These are phyloP conservation scores for Cephus pygmeus DNA, from an alignment of 2,888 invertebrate species.

Conservation along the genomic window DNA sequence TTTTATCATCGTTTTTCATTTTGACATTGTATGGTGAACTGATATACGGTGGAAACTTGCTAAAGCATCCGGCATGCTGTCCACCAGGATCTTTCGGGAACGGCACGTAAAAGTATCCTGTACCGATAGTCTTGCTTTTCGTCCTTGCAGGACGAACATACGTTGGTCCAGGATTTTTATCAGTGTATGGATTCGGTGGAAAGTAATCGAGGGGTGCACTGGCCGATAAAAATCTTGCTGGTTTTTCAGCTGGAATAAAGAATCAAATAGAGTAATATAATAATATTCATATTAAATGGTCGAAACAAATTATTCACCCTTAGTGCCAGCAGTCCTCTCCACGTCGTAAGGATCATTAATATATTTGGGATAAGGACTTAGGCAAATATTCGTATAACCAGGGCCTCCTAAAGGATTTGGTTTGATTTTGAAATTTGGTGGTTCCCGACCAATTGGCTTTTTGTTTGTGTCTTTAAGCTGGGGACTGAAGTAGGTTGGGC, in stretches of 20 bases:
- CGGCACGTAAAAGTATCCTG: conserved; percentile 40
- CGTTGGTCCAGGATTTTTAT: conserved; percentile 36
- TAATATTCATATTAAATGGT: background rate
- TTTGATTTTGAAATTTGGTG: conserved; percentile 47
- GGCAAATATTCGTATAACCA: conserved; percentile 68
- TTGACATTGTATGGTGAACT: conserved; percentile 39
- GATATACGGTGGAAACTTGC: conserved; percentile 56
- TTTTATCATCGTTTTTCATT: background rate
- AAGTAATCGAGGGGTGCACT: conserved; percentile 49
- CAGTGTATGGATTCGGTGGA: conserved; percentile 56
- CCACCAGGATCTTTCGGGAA: conserved; percentile 60
- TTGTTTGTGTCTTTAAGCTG: conserved; percentile 31
- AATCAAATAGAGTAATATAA: background rate
- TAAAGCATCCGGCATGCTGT: conserved; percentile 63
- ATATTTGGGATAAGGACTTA: conserved; percentile 67
- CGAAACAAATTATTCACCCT: background rate
- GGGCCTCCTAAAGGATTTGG: conserved; percentile 65
- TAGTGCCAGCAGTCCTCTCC: conserved; percentile 6
- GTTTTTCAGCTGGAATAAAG: background rate
- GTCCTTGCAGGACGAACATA: conserved; percentile 39
- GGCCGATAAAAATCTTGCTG: conserved; percentile 30
- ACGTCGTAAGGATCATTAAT: conserved; percentile 43
- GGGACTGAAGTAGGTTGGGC: conserved; percentile 53
- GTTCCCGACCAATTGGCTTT: conserved; percentile 27
- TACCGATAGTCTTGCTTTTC: conserved; percentile 19